Percentiles rank a stretch among this genome's conserved stretches.
phyloP scores from a whole-genome alignment of 2,797 vertebrate genomes.

The Poeciliopsis gracilis region DNA sequence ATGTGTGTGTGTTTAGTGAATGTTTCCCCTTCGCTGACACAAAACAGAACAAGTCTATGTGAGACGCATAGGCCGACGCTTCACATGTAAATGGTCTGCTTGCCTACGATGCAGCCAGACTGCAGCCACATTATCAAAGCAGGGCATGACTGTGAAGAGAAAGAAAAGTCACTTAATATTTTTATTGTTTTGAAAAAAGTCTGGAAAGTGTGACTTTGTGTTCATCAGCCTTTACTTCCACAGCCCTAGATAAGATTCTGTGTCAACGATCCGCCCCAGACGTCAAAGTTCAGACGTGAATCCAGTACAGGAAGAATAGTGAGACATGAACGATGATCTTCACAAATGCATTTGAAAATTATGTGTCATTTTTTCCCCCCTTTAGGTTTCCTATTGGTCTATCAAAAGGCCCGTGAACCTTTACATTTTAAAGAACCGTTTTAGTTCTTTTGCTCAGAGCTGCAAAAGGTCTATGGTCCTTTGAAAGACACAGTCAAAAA shows the following conservation, averaged over 20 bases:
- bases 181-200: not conserved
- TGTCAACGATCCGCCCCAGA: not conserved
- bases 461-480: no score
- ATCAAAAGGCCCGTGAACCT: not conserved
- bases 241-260: not conserved
- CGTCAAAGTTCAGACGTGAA: not conserved
- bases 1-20: conserved; percentile 54
- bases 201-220: not conserved
- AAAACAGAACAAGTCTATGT: conserved; percentile 26
- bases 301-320: not conserved
- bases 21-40: conserved; percentile 57
- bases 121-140: not conserved
- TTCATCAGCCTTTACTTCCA: not conserved
- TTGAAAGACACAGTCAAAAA: no score
- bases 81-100: conserved; percentile 47
- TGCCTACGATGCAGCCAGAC: conserved; percentile 14
- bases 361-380: not conserved
- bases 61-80: conserved; percentile 24
- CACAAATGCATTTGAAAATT: not conserved
- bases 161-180: not conserved
- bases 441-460: no score
- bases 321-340: not conserved
- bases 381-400: not conserved
- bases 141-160: not conserved
- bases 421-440: no score